Percentiles rank a stretch among this genome's conserved stretches.
Conservation (phyloP, 1,140 invertebrate species). For the Eulimnadia texana region DNA sequence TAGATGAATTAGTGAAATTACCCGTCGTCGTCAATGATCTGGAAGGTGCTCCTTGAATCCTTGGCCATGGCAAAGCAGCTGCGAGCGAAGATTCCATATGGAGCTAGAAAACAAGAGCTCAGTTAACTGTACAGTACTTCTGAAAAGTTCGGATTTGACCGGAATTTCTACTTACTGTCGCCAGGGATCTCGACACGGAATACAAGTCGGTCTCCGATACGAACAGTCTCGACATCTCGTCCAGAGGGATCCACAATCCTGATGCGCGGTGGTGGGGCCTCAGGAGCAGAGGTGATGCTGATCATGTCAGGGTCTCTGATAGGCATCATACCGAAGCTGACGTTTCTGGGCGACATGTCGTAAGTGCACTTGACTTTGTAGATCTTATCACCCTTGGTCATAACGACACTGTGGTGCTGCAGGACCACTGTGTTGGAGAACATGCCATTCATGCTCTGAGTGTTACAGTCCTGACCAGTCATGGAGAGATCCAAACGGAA, state of each 20-base stretch:
- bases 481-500: constrained; percentile 84
- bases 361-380: constrained; percentile 94
- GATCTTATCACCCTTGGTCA: constrained; percentile 93
- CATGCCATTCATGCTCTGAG: constrained; percentile 50
- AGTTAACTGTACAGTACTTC: too few relatives aligned
- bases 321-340: constrained; percentile 93
- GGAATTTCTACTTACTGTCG: constrained; percentile 55
- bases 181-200: constrained; percentile 92
- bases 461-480: constrained; percentile 86
- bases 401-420: constrained; percentile 88
- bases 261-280: constrained; percentile 84
- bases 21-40: constrained; percentile 90
- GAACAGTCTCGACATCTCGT: constrained; percentile 80
- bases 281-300: constrained; percentile 83
- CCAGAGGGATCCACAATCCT: constrained; percentile 68
- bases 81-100: constrained; percentile 86
- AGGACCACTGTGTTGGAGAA: constrained; percentile 89
- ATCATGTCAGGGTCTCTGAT: constrained; percentile 90
- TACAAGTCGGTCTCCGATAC: constrained; percentile 84
- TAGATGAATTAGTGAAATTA: too few relatives aligned
- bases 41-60: constrained; percentile 87
- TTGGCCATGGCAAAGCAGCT: constrained; percentile 94
- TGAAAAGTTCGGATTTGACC: too few relatives aligned
- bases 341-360: constrained; percentile 90
- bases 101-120: constrained; percentile 46